A percentile compares a stretch with the other conserved stretches of the same genome.
Conservation (phyloP, 1,140 invertebrate species). For the Pteromalus puparum region DNA sequence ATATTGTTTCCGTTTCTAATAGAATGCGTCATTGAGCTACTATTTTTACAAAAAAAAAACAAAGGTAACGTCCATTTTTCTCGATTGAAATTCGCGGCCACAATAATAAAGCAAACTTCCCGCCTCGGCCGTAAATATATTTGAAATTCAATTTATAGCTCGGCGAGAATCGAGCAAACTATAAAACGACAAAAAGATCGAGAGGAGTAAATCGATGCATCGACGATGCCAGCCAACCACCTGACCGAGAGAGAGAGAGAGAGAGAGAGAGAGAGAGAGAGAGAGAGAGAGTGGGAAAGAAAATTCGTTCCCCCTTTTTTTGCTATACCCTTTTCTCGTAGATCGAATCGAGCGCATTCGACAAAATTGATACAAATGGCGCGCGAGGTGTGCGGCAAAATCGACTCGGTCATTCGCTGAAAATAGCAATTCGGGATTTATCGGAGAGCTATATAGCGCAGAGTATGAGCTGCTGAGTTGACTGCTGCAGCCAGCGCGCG, state of each 20-base stretch:
- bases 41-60: neutral
- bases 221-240: neutral
- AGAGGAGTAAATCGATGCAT: neutral
- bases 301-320: neutral
- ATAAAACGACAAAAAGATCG: neutral
- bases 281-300: neutral
- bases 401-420: constrained; percentile 27
- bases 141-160: constrained; percentile 5
- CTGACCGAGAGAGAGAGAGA: neutral
- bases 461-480: neutral
- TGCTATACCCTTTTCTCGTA: neutral
- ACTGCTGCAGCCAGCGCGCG: neutral
- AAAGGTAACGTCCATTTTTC: neutral
- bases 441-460: neutral
- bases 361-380: constrained; percentile 45
- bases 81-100: neutral
- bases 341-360: constrained; percentile 27
- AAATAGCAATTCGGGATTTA: constrained; percentile 48
- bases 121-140: neutral
- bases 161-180: neutral
- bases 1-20: neutral
- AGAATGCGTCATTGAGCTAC: neutral
- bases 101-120: neutral
- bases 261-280: neutral
- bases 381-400: constrained; percentile 16